Percentiles rank a stretch among this genome's conserved stretches.
phyloP scores from a whole-genome alignment of 2,113 vertebrate genomes.

The Ptilonorhynchus violaceus region DNA sequence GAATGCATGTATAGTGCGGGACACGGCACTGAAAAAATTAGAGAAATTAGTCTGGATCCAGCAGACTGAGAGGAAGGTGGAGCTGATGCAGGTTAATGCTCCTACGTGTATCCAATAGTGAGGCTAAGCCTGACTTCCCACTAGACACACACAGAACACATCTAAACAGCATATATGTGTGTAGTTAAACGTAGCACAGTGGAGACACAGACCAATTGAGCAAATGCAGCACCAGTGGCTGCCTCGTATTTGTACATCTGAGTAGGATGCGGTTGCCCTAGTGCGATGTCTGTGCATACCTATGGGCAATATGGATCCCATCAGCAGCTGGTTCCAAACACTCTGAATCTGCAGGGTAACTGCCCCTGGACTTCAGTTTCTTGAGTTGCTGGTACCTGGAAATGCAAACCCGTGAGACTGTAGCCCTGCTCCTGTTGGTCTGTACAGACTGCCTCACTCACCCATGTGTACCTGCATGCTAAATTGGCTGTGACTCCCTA shows the following conservation, averaged over 20 bases:
- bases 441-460: neutral
- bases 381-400: neutral
- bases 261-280: neutral
- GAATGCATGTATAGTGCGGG: neutral
- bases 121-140: neutral
- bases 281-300: accelerated
- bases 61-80: neutral
- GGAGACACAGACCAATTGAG: neutral
- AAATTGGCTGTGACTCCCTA: neutral
- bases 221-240: neutral
- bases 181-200: neutral
- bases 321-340: neutral
- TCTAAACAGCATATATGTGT: accelerated
- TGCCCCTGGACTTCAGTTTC: neutral
- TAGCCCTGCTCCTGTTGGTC: neutral
- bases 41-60: neutral
- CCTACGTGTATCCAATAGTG: neutral
- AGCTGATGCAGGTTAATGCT: neutral
- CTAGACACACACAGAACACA: neutral
- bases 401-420: neutral
- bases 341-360: neutral
- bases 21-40: neutral
- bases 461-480: accelerated
- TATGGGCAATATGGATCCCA: accelerated
- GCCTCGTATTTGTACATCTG: neutral